phyloP scores from a whole-genome alignment of 2,113 vertebrate species.

The Pithys albifrons region DNA sequence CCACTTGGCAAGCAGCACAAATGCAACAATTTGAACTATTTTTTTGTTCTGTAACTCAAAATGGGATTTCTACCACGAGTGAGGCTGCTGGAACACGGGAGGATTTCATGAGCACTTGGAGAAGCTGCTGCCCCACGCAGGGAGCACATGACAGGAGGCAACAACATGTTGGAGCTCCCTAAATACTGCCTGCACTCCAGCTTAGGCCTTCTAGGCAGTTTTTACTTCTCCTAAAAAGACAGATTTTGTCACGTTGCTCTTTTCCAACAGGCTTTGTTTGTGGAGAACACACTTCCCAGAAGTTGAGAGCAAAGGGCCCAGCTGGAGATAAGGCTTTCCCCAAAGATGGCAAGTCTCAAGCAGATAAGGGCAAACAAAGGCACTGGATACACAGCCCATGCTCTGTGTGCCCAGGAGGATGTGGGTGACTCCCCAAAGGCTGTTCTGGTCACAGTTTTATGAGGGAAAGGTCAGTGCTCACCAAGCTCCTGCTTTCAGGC shows the following conservation, averaged over 20 bases:
- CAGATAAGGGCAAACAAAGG: not conserved
- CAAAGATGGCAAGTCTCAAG: no score
- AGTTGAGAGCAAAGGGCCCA: not conserved
- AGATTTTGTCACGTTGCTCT: not conserved
- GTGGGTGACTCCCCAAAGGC: not conserved
- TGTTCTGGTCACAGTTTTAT: not conserved
- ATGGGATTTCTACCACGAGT: not conserved
- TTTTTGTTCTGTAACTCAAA: not conserved
- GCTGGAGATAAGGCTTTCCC: not conserved
- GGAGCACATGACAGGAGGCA: not conserved
- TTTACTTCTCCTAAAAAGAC: not conserved
- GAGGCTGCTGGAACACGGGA: not conserved
- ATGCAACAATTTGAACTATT: fast-evolving
- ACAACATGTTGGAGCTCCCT: not conserved
- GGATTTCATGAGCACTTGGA: not conserved
- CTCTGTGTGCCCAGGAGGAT: not conserved
- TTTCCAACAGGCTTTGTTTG: not conserved
- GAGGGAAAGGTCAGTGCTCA: not conserved
- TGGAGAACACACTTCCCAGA: not conserved
- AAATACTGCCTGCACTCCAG: not conserved
- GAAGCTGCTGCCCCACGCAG: not conserved
- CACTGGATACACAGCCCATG: not conserved
- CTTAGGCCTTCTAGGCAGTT: not conserved
- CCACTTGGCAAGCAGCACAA: not conserved
- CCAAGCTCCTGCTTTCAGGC: not conserved